Conservation (phyloP, 2,888 invertebrate genomes). For the Chydorus sphaericus region DNA sequence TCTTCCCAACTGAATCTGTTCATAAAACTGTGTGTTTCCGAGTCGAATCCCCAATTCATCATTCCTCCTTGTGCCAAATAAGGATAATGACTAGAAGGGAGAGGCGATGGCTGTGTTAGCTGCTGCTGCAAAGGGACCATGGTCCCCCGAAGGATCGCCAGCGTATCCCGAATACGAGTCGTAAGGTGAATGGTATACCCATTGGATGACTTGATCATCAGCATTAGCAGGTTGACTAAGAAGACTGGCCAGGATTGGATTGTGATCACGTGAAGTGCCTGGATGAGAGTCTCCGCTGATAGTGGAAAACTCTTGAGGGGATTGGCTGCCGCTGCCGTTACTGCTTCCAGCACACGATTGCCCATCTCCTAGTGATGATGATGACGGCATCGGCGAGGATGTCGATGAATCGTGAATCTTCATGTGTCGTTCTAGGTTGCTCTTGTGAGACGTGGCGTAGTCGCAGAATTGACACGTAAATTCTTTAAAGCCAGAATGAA, state of each 20-base stretch:
- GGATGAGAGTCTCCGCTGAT: neutral
- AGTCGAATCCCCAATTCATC: neutral
- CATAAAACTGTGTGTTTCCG: neutral
- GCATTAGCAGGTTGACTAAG: neutral
- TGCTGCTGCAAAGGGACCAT: neutral
- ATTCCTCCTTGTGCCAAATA: too few species aligned
- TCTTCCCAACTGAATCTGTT: neutral
- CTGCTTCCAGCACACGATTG: neutral
- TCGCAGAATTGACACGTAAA: slow-evolving; percentile 29
- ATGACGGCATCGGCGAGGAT: neutral
- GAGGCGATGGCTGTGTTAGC: too few species aligned
- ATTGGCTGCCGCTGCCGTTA: neutral
- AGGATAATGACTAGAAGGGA: neutral
- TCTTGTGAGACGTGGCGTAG: slow-evolving; percentile 33
- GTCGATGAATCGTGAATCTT: slow-evolving; percentile 8
- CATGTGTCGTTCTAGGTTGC: slow-evolving; percentile 31
- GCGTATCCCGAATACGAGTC: neutral
- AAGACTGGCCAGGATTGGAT: neutral
- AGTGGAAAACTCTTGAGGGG: neutral
- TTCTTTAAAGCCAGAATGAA: slow-evolving; percentile 32
- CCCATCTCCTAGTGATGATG: too few species aligned
- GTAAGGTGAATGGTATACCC: neutral
- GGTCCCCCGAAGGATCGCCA: neutral
- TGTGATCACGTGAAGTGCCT: neutral
- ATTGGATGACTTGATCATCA: neutral